Conservation (phyloP, 2,113 vertebrate genomes). For the Lucifuga dentata region DNA sequence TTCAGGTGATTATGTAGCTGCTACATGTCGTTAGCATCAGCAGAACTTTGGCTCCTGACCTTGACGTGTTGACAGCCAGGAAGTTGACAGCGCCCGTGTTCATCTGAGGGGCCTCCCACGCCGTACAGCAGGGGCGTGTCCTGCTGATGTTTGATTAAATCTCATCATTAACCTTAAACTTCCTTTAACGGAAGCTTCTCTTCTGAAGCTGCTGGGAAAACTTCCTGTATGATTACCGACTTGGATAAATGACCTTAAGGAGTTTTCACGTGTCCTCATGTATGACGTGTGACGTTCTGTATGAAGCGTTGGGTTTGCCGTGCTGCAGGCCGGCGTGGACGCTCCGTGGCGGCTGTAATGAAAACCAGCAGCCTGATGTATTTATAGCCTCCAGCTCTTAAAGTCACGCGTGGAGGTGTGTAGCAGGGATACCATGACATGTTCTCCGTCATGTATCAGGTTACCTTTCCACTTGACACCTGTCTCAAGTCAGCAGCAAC, state of each 20-base stretch:
- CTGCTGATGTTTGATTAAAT: no score
- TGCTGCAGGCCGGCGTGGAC: no score
- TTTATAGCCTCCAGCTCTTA: constrained; percentile 56
- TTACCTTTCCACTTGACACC: constrained; percentile 62
- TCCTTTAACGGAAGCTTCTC: no score
- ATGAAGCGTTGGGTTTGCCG: no score
- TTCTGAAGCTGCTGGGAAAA: no score
- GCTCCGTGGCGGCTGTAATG: constrained; percentile 48
- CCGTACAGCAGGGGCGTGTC: neutral
- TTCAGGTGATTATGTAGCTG: constrained; percentile 5
- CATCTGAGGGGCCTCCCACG: neutral
- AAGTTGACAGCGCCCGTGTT: neutral
- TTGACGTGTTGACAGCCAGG: constrained; percentile 8
- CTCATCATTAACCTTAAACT: neutral
- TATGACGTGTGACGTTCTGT: no score
- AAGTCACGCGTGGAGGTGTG: constrained; percentile 32
- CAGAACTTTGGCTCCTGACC: constrained; percentile 24
- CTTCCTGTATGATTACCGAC: no score
- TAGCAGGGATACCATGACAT: constrained; percentile 43
- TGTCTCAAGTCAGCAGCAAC: constrained; percentile 30
- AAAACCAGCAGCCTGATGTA: constrained; percentile 50
- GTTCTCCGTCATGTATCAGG: constrained; percentile 48
- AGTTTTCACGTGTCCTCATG: no score
- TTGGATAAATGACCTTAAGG: no score
- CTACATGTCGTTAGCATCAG: constrained; percentile 20